Conservation (phyloP, 2,113 vertebrate genomes). For the Daubentonia madagascariensis region DNA sequence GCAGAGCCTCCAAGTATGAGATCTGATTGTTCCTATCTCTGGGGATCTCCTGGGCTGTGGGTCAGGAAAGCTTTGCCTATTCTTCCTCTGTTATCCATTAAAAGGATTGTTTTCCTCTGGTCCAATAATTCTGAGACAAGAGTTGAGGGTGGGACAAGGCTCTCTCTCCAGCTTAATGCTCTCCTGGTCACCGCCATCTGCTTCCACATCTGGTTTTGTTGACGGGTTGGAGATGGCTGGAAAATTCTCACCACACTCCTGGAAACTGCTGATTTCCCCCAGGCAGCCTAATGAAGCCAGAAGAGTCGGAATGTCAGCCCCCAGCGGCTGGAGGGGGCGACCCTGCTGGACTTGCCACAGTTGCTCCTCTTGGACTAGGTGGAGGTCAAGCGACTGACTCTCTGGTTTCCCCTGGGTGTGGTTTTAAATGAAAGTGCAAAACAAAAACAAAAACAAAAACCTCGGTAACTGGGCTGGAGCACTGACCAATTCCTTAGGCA, state of each 20-base stretch:
- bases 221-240: conserved; percentile 68
- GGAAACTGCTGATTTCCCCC: conserved; percentile 78
- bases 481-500: not conserved
- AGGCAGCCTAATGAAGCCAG: conserved; percentile 72
- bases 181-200: conserved; percentile 50
- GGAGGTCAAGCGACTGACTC: not conserved
- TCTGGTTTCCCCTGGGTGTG: not conserved
- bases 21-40: not conserved
- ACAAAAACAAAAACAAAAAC: not conserved
- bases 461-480: not conserved
- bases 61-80: not conserved
- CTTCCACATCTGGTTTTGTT: conserved; percentile 63
- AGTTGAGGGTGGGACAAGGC: not conserved
- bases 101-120: not conserved
- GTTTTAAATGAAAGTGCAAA: not conserved
- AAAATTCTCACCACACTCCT: conserved; percentile 73
- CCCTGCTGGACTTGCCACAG: not conserved
- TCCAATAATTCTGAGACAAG: not conserved
- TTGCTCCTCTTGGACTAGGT: not conserved
- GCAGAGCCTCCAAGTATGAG: not conserved
- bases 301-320: conserved; percentile 66
- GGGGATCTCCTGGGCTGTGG: not conserved
- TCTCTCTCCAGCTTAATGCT: not conserved
- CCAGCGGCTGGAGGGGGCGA: not conserved
- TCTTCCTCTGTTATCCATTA: not conserved